Evolutionary conservation across 2,888 invertebrate species (phyloP).

Genomic region (Hyposoter dolosus): DNA sequence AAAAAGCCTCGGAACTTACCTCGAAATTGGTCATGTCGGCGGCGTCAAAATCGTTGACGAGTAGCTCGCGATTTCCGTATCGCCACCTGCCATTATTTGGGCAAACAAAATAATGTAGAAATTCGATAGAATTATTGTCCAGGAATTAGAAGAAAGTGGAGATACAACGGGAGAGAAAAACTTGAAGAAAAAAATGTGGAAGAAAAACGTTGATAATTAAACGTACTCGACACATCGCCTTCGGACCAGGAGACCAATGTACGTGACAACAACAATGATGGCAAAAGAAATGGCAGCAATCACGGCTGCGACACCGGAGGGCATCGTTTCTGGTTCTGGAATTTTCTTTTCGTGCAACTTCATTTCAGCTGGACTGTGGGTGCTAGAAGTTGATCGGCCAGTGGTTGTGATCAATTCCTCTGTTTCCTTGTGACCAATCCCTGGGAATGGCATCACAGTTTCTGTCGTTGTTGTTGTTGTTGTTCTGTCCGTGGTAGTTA

Average conservation of each 20-base stretch:
- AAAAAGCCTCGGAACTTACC: constrained; percentile 77
- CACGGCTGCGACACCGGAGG: constrained; percentile 77
- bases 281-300: constrained; percentile 80
- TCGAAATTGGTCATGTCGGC: constrained; percentile 84
- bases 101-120: background rate
- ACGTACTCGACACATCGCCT: constrained; percentile 85
- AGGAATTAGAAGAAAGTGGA: background rate
- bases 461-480: background rate
- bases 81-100: constrained; percentile 76
- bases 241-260: constrained; percentile 84
- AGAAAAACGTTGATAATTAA: background rate
- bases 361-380: constrained; percentile 43
- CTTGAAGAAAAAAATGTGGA: background rate
- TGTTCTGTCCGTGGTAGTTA: background rate
- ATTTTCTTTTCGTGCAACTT: constrained; percentile 47
- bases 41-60: constrained; percentile 84
- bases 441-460: background rate
- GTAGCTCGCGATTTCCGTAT: constrained; percentile 84
- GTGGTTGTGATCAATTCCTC: constrained; percentile 16
- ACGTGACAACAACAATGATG: constrained; percentile 81
- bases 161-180: background rate
- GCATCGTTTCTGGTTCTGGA: constrained; percentile 69
- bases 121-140: background rate
- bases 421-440: background rate
- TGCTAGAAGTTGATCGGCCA: constrained; percentile 24